Evolutionary conservation across 2,888 invertebrate species (phyloP).

Genomic region (Brenthis daphne): DNA sequence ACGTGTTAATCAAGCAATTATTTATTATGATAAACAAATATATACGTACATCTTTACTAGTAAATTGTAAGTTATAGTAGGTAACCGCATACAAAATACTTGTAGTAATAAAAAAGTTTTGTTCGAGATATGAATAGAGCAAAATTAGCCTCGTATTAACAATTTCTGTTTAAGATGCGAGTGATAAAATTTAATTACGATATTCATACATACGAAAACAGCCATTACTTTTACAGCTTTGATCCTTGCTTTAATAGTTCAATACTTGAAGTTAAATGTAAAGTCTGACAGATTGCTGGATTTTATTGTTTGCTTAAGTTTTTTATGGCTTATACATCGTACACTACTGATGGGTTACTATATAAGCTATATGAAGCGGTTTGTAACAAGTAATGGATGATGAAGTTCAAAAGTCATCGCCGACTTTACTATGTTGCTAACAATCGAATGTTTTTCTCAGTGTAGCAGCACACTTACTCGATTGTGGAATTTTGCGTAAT

Average conservation of each 20-base stretch:
- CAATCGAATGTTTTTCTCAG: slow-evolving; percentile 50
- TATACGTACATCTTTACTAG: too few species aligned
- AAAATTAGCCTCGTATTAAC: slow-evolving; percentile 52
- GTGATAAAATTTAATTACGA: slow-evolving; percentile 67
- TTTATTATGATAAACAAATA: too few species aligned
- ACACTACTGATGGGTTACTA: background rate
- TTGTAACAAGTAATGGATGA: slow-evolving; percentile 19
- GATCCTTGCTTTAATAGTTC: slow-evolving; percentile 62
- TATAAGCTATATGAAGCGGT: slow-evolving; percentile 20
- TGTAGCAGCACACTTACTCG: slow-evolving; percentile 50
- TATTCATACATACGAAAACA: slow-evolving; percentile 50
- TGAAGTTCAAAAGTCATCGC: slow-evolving; percentile 23
- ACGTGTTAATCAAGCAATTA: too few species aligned
- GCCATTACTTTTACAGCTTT: slow-evolving; percentile 54
- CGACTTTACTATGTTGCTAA: slow-evolving; percentile 55
- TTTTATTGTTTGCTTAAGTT: slow-evolving; percentile 24
- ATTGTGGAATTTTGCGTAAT: slow-evolving; percentile 77
- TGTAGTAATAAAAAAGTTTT: slow-evolving; percentile 34
- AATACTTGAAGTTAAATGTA: slow-evolving; percentile 39
- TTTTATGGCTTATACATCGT: slow-evolving; percentile 11
- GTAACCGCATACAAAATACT: slow-evolving; percentile 16
- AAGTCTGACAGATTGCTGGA: slow-evolving; percentile 32
- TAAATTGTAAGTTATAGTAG: slow-evolving; percentile 6
- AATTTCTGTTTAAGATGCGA: slow-evolving; percentile 54
- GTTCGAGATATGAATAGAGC: slow-evolving; percentile 48